Evolutionary conservation across 2,113 vertebrate genomes (phyloP).

Genomic region (Hypocryptadius cinnamomeus): DNA sequence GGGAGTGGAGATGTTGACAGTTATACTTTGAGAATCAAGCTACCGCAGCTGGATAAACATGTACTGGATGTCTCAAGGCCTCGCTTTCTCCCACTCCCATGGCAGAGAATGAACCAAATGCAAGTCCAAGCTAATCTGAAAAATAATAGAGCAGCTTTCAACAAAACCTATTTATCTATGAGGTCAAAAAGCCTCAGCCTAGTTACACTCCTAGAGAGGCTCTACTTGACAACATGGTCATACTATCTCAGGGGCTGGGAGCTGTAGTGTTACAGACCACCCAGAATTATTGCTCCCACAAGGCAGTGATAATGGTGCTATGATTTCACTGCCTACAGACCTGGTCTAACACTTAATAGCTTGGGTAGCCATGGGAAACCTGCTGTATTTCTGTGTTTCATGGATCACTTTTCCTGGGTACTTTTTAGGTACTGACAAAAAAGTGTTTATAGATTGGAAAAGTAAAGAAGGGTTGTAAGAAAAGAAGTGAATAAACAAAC

Average conservation of each 20-base stretch:
- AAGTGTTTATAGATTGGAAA: neutral
- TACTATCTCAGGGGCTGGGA: neutral
- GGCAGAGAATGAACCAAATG: slow-evolving; percentile 12
- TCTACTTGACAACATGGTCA: slow-evolving; percentile 7
- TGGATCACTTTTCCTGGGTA: neutral
- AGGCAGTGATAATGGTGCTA: neutral
- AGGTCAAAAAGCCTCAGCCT: slow-evolving; percentile 47
- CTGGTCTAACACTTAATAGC: neutral
- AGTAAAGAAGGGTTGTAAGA: neutral
- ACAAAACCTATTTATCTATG: slow-evolving; percentile 52
- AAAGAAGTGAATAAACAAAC: neutral
- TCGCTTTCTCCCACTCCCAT: neutral
- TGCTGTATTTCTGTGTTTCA: neutral
- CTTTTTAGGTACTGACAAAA: neutral
- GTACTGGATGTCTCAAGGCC: slow-evolving; percentile 14
- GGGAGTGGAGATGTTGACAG: slow-evolving; percentile 22
- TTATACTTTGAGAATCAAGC: slow-evolving; percentile 35
- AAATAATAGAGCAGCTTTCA: slow-evolving; percentile 53
- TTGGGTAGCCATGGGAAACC: neutral
- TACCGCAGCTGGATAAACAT: slow-evolving; percentile 56
- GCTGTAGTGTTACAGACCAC: slow-evolving; percentile 33
- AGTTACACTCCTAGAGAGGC: neutral
- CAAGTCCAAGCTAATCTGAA: slow-evolving; percentile 49
- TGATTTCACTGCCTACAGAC: slow-evolving; percentile 10
- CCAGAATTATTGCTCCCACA: slow-evolving; percentile 31